Conservation (phyloP, 1,140 invertebrate genomes). For the Eupristina koningsbergeri region DNA sequence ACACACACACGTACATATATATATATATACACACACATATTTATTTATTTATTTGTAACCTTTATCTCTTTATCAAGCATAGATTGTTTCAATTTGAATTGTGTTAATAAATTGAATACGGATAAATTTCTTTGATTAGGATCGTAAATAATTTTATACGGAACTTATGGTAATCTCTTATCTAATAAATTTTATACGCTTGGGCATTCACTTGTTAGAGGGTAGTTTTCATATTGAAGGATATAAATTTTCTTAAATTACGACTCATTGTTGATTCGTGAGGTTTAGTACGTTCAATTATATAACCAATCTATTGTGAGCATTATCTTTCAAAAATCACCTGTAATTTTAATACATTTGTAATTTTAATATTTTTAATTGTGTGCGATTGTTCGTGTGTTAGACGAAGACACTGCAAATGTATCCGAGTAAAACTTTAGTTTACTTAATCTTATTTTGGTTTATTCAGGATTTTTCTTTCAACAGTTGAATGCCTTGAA, state of each 20-base stretch:
- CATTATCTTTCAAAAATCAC: too few species aligned
- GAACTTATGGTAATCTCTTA: neutral
- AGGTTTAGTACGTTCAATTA: neutral
- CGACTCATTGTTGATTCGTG: neutral
- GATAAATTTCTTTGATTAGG: slow-evolving; percentile 12
- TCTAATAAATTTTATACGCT: neutral
- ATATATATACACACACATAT: too few species aligned
- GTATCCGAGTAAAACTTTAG: neutral
- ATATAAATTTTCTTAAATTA: neutral
- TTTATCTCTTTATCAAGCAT: slow-evolving; percentile 3
- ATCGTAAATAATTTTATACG: neutral
- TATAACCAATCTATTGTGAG: neutral
- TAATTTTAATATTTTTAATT: neutral
- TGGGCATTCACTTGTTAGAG: neutral
- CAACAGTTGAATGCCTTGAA: too few species aligned
- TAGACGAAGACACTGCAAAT: neutral
- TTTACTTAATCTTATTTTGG: too few species aligned
- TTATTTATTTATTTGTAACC: neutral
- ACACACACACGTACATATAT: too few species aligned
- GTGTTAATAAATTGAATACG: slow-evolving; percentile 21
- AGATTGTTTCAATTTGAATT: slow-evolving; percentile 3
- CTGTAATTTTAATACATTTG: too few species aligned
- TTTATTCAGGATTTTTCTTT: too few species aligned
- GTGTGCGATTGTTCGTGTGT: too few species aligned
- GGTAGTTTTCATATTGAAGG: neutral